phyloP scores from a whole-genome alignment of 1,140 invertebrate species.

The Heliothis virescens region DNA sequence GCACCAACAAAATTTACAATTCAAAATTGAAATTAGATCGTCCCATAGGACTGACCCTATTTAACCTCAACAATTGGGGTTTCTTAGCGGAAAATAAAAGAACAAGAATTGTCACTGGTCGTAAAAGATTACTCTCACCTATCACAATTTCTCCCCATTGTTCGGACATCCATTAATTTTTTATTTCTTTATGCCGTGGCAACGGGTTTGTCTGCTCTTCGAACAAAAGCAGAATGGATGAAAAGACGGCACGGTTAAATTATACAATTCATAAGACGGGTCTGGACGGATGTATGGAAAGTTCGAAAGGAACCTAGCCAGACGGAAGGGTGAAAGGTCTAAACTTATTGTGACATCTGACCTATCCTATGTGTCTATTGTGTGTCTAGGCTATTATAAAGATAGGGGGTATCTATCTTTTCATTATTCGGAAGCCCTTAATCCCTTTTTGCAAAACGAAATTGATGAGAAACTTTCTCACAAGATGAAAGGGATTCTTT shows the following conservation, averaged over 20 bases:
- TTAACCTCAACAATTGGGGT: slow-evolving; percentile 77
- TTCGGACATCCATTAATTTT: slow-evolving; percentile 77
- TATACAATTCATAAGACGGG: slow-evolving; percentile 69
- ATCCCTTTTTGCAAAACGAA: slow-evolving; percentile 12
- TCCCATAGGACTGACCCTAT: slow-evolving; percentile 71
- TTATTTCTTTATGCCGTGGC: slow-evolving; percentile 74
- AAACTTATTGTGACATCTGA: slow-evolving; percentile 56
- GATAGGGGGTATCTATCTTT: slow-evolving; percentile 15
- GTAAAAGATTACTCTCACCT: slow-evolving; percentile 83
- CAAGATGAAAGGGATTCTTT: slow-evolving; percentile 35
- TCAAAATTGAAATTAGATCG: slow-evolving; percentile 70
- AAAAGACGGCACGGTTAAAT: slow-evolving; percentile 74
- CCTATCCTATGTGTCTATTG: slow-evolving; percentile 43
- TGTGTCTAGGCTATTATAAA: slow-evolving; percentile 25
- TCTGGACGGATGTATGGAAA: slow-evolving; percentile 64
- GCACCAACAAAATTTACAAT: slow-evolving; percentile 69
- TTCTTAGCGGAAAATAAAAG: slow-evolving; percentile 70
- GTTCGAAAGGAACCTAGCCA: slow-evolving; percentile 62
- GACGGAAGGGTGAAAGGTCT: slow-evolving; percentile 53
- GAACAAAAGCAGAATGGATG: slow-evolving; percentile 75
- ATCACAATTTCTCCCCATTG: slow-evolving; percentile 84
- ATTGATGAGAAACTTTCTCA: slow-evolving; percentile 33
- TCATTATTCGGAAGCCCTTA: slow-evolving; percentile 17
- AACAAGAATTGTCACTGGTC: slow-evolving; percentile 72
- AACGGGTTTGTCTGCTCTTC: slow-evolving; percentile 77